Conservation (phyloP, 1,140 invertebrate genomes). For the Hermatobates lingyangjiaoensis region DNA sequence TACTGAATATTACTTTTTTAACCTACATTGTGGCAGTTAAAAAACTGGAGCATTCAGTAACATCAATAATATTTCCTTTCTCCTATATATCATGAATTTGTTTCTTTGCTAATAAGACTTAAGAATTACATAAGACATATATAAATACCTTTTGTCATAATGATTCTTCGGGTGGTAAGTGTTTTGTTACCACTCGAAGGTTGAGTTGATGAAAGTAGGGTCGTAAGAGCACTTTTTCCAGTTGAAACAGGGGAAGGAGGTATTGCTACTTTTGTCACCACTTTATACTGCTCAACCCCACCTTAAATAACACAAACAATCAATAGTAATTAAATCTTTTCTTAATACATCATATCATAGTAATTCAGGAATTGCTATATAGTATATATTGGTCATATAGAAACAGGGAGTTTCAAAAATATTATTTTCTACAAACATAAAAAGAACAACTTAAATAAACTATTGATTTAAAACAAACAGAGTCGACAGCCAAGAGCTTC, state of each 20-base stretch:
- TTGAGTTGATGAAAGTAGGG: constrained; percentile 33
- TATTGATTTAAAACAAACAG: no score
- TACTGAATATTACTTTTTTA: no score
- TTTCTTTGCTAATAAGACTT: not conserved
- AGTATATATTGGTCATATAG: constrained; percentile 20
- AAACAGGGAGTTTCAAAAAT: constrained; percentile 11
- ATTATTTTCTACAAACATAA: no score
- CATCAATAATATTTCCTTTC: no score
- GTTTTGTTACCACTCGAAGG: constrained; percentile 41
- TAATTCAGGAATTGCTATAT: no score
- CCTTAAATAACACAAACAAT: constrained; percentile 15
- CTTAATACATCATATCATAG: no score
- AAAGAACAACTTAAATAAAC: no score
- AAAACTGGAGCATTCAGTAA: no score
- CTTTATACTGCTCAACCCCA: constrained; percentile 28
- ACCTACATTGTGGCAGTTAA: no score
- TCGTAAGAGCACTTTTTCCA: constrained; percentile 45
- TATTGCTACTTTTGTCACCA: constrained; percentile 38
- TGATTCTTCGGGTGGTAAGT: constrained; percentile 46
- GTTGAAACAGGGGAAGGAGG: constrained; percentile 31
- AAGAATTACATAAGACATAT: not conserved
- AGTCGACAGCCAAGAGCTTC: no score
- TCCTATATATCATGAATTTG: not conserved
- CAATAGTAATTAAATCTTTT: no score
- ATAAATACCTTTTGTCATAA: constrained; percentile 49